These are phyloP conservation scores for Heterochromis multidens DNA, from an alignment of 2,113 vertebrate genomes.

Conservation along the genomic window DNA sequence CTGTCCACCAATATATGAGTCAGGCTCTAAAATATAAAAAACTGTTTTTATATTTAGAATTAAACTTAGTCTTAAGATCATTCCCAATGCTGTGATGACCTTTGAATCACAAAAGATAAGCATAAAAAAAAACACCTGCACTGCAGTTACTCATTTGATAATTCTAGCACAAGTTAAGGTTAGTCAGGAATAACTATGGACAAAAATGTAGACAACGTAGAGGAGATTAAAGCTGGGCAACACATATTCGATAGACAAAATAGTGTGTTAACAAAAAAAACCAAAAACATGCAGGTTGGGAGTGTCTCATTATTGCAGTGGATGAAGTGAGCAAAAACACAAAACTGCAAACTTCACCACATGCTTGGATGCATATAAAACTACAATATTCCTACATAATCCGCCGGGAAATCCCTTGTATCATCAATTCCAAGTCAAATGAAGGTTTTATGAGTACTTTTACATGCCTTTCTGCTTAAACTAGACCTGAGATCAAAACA, in stretches of 20 bases:
- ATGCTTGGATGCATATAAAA: background rate
- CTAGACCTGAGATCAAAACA: background rate
- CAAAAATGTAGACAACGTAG: background rate
- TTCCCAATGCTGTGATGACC: too few species aligned
- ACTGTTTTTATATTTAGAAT: too few species aligned
- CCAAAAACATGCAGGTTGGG: background rate
- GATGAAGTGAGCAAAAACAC: too few species aligned
- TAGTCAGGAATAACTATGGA: background rate
- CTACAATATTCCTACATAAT: background rate
- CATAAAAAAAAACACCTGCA: too few species aligned
- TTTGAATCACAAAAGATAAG: too few species aligned
- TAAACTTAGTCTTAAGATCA: too few species aligned
- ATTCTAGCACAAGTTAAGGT: too few species aligned
- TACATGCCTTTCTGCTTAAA: background rate
- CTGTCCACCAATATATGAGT: too few species aligned
- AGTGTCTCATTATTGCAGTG: background rate
- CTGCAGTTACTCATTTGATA: too few species aligned
- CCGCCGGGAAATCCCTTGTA: background rate
- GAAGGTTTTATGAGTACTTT: background rate
- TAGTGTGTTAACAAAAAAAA: background rate
- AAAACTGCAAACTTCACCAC: background rate
- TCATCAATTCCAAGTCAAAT: background rate
- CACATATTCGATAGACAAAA: background rate
- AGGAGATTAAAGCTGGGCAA: background rate
- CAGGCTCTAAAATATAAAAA: too few species aligned